Conservation (phyloP, 1,140 invertebrate species). For the Listronotus bonariensis region DNA sequence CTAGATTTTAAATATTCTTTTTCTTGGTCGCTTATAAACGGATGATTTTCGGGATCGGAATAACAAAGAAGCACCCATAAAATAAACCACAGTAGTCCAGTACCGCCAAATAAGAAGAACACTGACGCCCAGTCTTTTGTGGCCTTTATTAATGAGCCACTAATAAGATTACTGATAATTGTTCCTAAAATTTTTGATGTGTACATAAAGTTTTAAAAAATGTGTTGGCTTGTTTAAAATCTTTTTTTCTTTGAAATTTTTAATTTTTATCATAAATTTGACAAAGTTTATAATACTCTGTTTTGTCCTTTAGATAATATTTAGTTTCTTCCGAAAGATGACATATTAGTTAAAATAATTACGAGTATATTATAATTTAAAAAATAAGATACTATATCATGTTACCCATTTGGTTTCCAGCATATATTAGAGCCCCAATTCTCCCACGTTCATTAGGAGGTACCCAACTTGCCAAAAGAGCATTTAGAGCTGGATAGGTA, state of each 20-base stretch:
- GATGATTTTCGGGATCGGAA: constrained; percentile 79
- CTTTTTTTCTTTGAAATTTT: too few relatives aligned
- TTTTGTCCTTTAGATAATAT: too few relatives aligned
- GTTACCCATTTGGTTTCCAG: constrained; percentile 65
- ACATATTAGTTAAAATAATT: too few relatives aligned
- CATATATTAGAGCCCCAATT: constrained; percentile 74
- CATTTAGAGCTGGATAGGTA: constrained; percentile 75
- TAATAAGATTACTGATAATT: constrained; percentile 74
- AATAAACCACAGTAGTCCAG: constrained; percentile 74
- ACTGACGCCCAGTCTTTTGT: constrained; percentile 74
- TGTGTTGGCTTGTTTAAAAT: too few relatives aligned
- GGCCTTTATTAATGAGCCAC: constrained; percentile 70
- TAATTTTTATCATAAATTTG: too few relatives aligned
- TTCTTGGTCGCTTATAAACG: constrained; percentile 81
- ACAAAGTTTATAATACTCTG: too few relatives aligned
- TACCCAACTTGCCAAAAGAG: constrained; percentile 74
- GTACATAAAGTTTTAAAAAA: neutral
- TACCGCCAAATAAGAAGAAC: constrained; percentile 81
- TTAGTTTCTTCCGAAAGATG: too few relatives aligned
- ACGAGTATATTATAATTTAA: too few relatives aligned
- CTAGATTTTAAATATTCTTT: constrained; percentile 72
- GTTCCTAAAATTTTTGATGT: constrained; percentile 56
- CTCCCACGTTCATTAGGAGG: constrained; percentile 72
- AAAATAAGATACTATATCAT: too few relatives aligned
- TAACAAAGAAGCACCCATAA: constrained; percentile 71